Base-by-base conservation (phyloP, 2,797 vertebrate species). In the Pelodytes ibericus region DNA sequence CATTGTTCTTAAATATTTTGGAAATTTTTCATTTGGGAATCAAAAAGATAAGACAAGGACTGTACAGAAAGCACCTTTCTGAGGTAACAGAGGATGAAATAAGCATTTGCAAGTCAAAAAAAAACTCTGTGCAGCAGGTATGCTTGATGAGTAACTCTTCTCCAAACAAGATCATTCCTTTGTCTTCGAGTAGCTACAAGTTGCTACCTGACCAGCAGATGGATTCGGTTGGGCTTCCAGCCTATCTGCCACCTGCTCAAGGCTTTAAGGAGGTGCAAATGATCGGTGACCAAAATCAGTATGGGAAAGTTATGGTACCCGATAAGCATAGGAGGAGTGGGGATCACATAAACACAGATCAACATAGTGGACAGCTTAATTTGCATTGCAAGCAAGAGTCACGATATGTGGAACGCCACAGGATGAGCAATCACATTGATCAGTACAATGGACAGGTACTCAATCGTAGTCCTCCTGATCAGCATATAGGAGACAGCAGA, bases 11-110 rank as follows among this genome's bases (percentile, higher is more conserved):
- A 60, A 99, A 95, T 83, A 84, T 97, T 69, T 86, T 98, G 27
- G 96, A 98, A 88, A 96, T 98, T 66, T 93, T 94, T 83, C 96
- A 97, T 77, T 85, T 98, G 64, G 96, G 96, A 3, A 75, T 96
- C 65, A 96, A 87, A 84, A 94, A 95, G 82, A 93, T 98, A 82
- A 94, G 88, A 66, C 93, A 90, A 31, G 92, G 85, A 53, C 84
- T 98, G 78, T 92, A 88, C 22, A 89, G 91, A 49, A 88, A 83
- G 58, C 87, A 87, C 1, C 68, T 9, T 47, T 44, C 31, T 44
- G 59, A 69, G 60, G 83, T 75, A 1, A 86, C 82, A 53, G 92
- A 92, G 0, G 86, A 91, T 2, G 93, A 95, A 31, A 83, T 82
- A 6, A 91, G 90, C 20, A 57, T 90, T 72, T 93, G 85, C 82